phyloP scores from a whole-genome alignment of 2,888 invertebrate genomes.

The Ethmia dodecea region DNA sequence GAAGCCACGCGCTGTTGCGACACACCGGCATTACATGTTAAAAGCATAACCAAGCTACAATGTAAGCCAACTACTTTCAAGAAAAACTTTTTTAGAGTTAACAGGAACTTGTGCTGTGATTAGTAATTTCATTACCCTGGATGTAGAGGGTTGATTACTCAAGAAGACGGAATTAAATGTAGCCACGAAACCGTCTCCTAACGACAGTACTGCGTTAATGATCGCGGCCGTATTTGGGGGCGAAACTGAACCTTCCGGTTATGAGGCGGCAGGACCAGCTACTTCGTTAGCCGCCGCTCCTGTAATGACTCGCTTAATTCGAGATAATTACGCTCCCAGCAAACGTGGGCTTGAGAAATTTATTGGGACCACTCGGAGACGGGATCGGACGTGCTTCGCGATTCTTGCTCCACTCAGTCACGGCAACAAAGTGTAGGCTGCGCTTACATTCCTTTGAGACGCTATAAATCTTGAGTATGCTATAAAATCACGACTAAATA shows the following conservation, averaged over 20 bases:
- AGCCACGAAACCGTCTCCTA: constrained; percentile 43
- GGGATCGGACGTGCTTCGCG: constrained; percentile 30
- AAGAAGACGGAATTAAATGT: constrained; percentile 36
- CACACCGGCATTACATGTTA: constrained; percentile 27
- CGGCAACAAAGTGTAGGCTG: constrained; percentile 37
- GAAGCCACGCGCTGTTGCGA: constrained; percentile 35
- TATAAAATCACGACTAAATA: constrained; percentile 48
- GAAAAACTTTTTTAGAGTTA: constrained; percentile 22
- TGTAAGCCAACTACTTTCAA: constrained; percentile 32
- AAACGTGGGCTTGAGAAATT: constrained; percentile 54
- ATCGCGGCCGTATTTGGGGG: constrained; percentile 47
- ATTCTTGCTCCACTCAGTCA: constrained; percentile 36
- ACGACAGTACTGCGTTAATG: constrained; percentile 50
- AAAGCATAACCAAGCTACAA: constrained; percentile 34
- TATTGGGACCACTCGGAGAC: constrained; percentile 41
- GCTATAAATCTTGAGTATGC: constrained; percentile 46
- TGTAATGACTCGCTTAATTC: constrained; percentile 69
- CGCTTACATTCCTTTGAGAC: constrained; percentile 40
- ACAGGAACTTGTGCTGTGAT: background rate
- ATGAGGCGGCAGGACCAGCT: constrained; percentile 42
- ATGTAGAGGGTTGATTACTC: constrained; percentile 28
- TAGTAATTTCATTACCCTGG: constrained; percentile 26
- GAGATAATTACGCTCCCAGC: constrained; percentile 63
- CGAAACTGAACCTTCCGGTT: constrained; percentile 67
- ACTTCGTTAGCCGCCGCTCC: constrained; percentile 58